Evolutionary conservation across 1,140 invertebrate genomes (phyloP).

Genomic region (Pseudomyrmex sp.): DNA sequence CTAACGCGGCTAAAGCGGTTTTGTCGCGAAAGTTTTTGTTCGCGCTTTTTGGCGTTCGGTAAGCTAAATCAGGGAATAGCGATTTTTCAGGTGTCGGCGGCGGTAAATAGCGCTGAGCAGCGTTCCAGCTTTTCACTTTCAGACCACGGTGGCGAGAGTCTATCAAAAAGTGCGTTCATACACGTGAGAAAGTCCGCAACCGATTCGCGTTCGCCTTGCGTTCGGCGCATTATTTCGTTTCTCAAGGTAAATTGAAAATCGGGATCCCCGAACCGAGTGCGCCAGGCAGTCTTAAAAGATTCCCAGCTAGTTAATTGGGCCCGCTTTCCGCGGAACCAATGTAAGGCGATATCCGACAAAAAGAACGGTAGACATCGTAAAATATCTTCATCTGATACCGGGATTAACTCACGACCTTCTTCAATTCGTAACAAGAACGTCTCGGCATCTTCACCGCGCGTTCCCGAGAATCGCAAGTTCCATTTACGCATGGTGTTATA

Average conservation of each 20-base stretch:
- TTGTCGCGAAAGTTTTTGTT: too few relatives aligned
- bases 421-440: not conserved
- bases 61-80: not conserved
- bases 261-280: not conserved
- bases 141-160: not conserved
- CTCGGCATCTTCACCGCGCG: not conserved
- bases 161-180: not conserved
- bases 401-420: not conserved
- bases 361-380: not conserved
- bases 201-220: not conserved
- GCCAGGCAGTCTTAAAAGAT: not conserved
- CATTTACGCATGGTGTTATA: not conserved
- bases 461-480: not conserved
- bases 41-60: too few relatives aligned
- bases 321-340: not conserved
- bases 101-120: not conserved
- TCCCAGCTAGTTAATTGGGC: not conserved
- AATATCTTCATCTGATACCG: not conserved
- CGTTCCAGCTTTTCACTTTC: not conserved
- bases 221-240: not conserved
- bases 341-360: not conserved
- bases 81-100: not conserved
- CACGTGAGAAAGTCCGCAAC: not conserved
- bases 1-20: too few relatives aligned
- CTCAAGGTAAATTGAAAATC: not conserved